Evolutionary conservation across 2,888 invertebrate genomes (phyloP).

Genomic region (Ligdia adustata): DNA sequence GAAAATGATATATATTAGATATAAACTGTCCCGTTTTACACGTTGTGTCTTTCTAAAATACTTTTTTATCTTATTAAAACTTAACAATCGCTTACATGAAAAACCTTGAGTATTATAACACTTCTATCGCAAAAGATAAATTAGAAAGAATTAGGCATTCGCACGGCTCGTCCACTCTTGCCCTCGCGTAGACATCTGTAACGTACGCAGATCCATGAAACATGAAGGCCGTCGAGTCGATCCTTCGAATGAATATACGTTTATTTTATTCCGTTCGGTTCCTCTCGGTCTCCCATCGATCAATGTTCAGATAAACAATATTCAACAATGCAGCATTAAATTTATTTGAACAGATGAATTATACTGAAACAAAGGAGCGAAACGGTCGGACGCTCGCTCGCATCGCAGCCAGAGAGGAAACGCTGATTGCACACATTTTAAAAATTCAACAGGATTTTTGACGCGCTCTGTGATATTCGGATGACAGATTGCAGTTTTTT

Average conservation of each 20-base stretch:
- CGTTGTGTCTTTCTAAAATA: no score
- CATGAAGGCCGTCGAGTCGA: constrained; percentile 14
- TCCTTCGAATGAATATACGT: background rate
- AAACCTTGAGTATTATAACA: no score
- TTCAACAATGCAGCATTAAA: constrained; percentile 14
- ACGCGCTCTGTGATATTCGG: no score
- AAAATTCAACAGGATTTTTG: no score
- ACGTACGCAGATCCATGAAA: constrained; percentile 17
- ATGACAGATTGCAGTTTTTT: no score
- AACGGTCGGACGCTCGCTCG: constrained; percentile 7
- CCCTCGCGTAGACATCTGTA: background rate
- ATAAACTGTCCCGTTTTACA: no score
- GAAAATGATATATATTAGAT: no score
- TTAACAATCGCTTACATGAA: no score
- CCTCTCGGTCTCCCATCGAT: constrained; percentile 27
- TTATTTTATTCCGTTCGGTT: constrained; percentile 1
- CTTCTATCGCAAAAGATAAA: no score
- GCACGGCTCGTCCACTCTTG: no score
- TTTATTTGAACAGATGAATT: constrained; percentile 20
- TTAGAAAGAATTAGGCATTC: no score
- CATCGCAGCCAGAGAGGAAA: constrained; percentile 1
- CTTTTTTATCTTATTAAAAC: no score
- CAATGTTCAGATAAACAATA: constrained; percentile 21
- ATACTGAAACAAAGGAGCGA: constrained; percentile 14
- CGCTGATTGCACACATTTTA: background rate